Conservation (phyloP, 2,888 invertebrate genomes). For the Sphaerophoria taeniata region DNA sequence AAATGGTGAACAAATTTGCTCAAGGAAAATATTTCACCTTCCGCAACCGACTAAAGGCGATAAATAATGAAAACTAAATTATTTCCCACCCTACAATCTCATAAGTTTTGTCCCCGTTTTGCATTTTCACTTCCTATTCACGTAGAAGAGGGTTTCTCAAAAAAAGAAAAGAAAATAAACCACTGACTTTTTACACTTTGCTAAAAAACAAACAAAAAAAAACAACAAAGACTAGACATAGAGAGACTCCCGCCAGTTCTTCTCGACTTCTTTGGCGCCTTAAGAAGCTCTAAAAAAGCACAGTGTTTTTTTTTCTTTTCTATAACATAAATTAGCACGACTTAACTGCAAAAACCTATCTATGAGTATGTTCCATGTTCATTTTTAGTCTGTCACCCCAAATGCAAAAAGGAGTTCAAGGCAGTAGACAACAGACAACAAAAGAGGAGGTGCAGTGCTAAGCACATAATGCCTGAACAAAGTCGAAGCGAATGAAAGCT, state of each 20-base stretch:
- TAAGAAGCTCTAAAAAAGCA: slow-evolving; percentile 4
- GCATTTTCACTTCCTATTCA: slow-evolving; percentile 12
- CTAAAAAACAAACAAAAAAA: not conserved
- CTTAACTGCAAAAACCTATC: slow-evolving; percentile 28
- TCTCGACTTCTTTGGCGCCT: slow-evolving; percentile 51
- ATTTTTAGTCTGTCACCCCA: slow-evolving; percentile 53
- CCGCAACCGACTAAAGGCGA: slow-evolving; percentile 57
- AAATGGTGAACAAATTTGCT: not conserved
- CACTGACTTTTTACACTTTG: not conserved
- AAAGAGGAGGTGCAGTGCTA: not conserved
- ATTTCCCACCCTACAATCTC: slow-evolving; percentile 37
- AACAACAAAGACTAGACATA: not conserved
- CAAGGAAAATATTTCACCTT: slow-evolving; percentile 21
- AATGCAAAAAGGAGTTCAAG: slow-evolving; percentile 70
- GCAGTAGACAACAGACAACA: slow-evolving; percentile 20
- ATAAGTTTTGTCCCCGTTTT: slow-evolving; percentile 12
- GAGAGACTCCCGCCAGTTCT: too few relatives aligned
- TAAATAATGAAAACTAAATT: slow-evolving; percentile 63
- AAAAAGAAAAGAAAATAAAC: slow-evolving; percentile 1
- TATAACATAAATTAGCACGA: slow-evolving; percentile 60
- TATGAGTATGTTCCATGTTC: slow-evolving; percentile 43
- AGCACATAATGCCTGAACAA: slow-evolving; percentile 28
- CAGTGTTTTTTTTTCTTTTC: slow-evolving; percentile 18
- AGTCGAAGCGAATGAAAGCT: slow-evolving; percentile 27
- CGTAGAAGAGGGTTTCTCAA: not conserved